Evolutionary conservation across 2,113 vertebrate genomes (phyloP).

Genomic region (Lophius piscatorius): DNA sequence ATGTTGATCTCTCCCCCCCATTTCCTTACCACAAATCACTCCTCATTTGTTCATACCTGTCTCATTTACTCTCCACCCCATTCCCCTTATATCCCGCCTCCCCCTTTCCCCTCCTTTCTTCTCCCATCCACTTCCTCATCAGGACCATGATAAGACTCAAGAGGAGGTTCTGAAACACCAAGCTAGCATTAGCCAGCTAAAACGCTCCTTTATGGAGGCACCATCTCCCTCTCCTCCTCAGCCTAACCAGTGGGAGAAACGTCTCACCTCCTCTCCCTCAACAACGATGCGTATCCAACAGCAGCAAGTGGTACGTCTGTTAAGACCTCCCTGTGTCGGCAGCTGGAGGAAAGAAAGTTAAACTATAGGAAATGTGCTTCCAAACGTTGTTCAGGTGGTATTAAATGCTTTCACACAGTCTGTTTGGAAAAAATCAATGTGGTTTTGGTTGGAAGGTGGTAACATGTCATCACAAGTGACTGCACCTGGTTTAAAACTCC

Average conservation of each 20-base stretch:
- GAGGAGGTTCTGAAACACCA: conserved; percentile 99
- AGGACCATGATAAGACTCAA: conserved; percentile 99
- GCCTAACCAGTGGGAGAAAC: conserved; percentile 97
- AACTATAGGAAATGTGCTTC: neutral
- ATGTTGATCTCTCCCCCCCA: neutral
- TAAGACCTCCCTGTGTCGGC: conserved; percentile 50
- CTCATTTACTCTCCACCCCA: conserved; percentile 14
- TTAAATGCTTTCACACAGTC: neutral
- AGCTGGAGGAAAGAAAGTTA: neutral
- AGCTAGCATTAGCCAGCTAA: conserved; percentile 99
- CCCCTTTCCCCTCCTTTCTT: neutral
- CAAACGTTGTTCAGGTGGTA: neutral
- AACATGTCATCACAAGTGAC: neutral
- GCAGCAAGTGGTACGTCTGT: conserved; percentile 93
- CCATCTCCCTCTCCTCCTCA: conserved; percentile 91
- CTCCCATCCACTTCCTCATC: conserved; percentile 42
- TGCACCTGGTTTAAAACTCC: neutral
- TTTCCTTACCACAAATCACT: neutral
- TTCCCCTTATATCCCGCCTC: neutral
- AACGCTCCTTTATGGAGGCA: conserved; percentile 99
- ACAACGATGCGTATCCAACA: conserved; percentile 88
- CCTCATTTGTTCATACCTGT: conserved; percentile 10
- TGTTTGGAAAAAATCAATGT: conserved; percentile 5
- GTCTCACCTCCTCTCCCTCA: conserved; percentile 93
- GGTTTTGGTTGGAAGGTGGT: neutral